Base-by-base conservation (phyloP, 2,113 vertebrate genomes). In the Lagopus leucura region DNA sequence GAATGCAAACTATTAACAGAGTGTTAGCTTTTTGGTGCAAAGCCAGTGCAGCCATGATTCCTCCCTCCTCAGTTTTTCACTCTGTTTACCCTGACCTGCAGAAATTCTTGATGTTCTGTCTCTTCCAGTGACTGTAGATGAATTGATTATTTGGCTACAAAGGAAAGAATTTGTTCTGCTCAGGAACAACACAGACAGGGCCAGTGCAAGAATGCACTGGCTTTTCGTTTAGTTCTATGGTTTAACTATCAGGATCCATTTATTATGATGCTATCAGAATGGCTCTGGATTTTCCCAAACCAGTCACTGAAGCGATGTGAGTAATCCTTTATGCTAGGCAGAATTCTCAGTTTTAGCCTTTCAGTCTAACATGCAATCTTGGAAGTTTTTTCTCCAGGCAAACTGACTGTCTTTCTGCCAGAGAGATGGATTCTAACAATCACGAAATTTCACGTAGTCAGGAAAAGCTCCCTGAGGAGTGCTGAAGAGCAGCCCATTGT, bases 21-120 rank as follows among this genome's bases (percentile, higher is more conserved):
- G 24, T 2, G 0, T 48, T 15, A 10, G 30, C 45, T 75, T 1
- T 1, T 28, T 64, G 19, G 1, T 13, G 57, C 45, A n/a, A n/a
- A n/a, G 27, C 57, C 54, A n/a, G 8, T 15, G 45, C 57, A 48
- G 21, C 52, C 14, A 2, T 10, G n/a, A 75, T 32, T n/a, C 21
- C 2, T 22, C 2, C 30, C 57, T 75, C 2, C 2, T 42, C n/a
- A 32, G 12, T 11, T 58, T 27, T 34, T 34, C 40, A 34, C 58
- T 76, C 40, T 64, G 60, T 43, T 17, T 27, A 43, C 28, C 27
- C 57, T 69, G 54, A 63, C 65, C 66, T 67, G 28, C 17, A 50
- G 71, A 36, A 6, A 4, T 32, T 45, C 47, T 25, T 55, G 16
- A 28, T 78, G 30, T 36, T 65, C 66, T 25, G 30, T 25, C 1